Evolutionary conservation across 2,888 invertebrate species (phyloP).

Genomic region (Eilema caniola): DNA sequence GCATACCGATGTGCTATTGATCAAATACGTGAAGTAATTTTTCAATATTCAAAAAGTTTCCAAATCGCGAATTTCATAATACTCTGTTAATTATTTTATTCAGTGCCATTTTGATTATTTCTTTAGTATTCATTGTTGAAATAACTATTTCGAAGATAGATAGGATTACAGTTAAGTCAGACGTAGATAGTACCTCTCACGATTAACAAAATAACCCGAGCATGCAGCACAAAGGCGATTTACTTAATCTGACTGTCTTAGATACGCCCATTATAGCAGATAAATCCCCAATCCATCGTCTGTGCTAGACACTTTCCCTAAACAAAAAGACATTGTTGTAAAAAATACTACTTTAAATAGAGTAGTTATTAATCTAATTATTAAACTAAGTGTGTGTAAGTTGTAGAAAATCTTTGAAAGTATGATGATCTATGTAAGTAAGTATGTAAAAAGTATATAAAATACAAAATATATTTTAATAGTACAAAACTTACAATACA

Average conservation of each 20-base stretch:
- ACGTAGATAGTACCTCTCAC: constrained; percentile 30
- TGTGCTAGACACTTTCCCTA: constrained; percentile 51
- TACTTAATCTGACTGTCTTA: constrained; percentile 70
- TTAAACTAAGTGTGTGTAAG: not conserved
- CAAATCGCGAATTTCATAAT: not conserved
- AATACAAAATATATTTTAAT: not conserved
- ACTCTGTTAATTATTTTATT: constrained; percentile 1
- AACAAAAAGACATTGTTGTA: not conserved
- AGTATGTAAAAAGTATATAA: no score
- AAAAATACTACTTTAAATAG: not conserved
- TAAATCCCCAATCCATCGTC: constrained; percentile 66
- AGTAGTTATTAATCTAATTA: not conserved
- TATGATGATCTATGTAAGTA: no score
- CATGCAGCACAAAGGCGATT: constrained; percentile 68
- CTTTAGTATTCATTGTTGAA: not conserved
- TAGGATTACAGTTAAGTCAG: constrained; percentile 21
- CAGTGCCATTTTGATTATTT: no score
- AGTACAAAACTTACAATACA: no score
- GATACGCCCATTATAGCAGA: constrained; percentile 54
- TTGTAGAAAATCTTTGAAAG: not conserved
- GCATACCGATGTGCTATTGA: not conserved
- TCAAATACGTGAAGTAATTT: not conserved
- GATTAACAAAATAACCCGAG: constrained; percentile 58
- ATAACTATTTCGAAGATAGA: not conserved
- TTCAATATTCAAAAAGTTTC: not conserved